Percentiles rank a stretch among this genome's conserved stretches.
These are phyloP conservation scores for Aurelia coerulea DNA, from an alignment of 30 jellyfish, hydroid and myxozoan genomes.

Conservation along the genomic window DNA sequence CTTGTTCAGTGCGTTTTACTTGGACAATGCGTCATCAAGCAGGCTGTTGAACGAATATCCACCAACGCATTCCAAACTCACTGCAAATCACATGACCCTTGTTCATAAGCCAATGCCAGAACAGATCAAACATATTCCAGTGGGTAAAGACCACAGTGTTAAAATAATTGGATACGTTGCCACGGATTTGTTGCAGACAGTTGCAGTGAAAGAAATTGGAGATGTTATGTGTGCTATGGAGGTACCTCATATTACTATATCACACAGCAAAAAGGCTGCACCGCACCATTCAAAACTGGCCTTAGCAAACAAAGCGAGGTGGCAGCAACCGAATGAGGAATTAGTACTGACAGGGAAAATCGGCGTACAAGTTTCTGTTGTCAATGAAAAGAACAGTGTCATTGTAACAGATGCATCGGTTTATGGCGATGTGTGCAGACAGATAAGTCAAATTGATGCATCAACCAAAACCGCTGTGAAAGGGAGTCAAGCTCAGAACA, in stretches of 20 bases:
- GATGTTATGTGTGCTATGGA: constrained; percentile 51
- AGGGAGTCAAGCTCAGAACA: not conserved
- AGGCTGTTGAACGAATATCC: constrained; percentile 59
- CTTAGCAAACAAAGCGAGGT: constrained; percentile 31
- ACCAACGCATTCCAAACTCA: constrained; percentile 55
- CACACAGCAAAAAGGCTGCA: constrained; percentile 75
- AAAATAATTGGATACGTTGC: constrained; percentile 73
- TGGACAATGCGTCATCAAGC: constrained; percentile 77
- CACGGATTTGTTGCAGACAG: constrained; percentile 76
- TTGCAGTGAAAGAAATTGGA: constrained; percentile 73
- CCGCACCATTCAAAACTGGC: constrained; percentile 71
- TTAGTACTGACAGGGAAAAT: constrained; percentile 77
- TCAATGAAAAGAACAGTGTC: constrained; percentile 55
- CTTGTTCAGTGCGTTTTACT: constrained; percentile 83
- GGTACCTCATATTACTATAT: constrained; percentile 87
- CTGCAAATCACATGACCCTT: constrained; percentile 93
- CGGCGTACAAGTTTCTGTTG: constrained; percentile 87
- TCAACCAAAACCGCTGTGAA: not conserved
- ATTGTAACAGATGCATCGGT: constrained; percentile 44
- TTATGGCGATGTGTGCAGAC: constrained; percentile 11
- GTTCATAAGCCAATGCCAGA: constrained; percentile 72
- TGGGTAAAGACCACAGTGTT: constrained; percentile 71
- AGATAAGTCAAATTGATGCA: not conserved
- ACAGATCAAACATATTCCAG: constrained; percentile 58
- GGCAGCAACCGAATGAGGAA: constrained; percentile 66